Evolutionary conservation across 1,140 invertebrate genomes (phyloP), one percentile per base, ranked within the genome.

Genomic region (Eumeta japonica): DNA sequence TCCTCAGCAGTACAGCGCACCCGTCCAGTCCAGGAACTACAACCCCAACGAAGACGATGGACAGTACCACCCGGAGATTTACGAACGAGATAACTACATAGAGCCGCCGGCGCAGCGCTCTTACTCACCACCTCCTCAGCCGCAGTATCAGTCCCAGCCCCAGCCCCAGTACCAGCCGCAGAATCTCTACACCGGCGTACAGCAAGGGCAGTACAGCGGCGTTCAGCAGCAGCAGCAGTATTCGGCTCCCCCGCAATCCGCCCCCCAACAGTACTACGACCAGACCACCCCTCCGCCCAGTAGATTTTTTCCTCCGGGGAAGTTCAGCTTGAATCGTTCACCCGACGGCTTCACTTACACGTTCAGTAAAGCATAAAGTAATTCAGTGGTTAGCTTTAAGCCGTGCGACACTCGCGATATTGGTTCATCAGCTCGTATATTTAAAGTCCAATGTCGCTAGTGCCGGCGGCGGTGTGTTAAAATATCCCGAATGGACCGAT

Each of bases 341-440:
- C 88, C 88, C 12, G 89, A 90, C 57, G 89, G 89, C 42, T 90
- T 84, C 67, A 86, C 85, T 46, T 91, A 89, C 67, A 85, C 80
- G 30, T 90, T 90, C 78, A 86, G 82, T 72, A 88, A 74, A 66
- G 66, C 60, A 38, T 71, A 71, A 66, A 53, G 46, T 37, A 50
- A n/a, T n/a, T n/a, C n/a, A n/a, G n/a, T n/a, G n/a, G n/a, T n/a
- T n/a, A n/a, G n/a, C n/a, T n/a, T 9, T n/a, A 24, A n/a, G n/a
- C n/a, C n/a, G n/a, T n/a, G n/a, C n/a, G n/a, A n/a, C n/a, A n/a
- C n/a, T n/a, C n/a, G n/a, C n/a, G n/a, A n/a, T n/a, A n/a, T n/a
- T n/a, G n/a, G n/a, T n/a, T n/a, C n/a, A n/a, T n/a, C 48, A 52
- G 46, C 44, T 58, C n/a, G n/a, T 5, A 24, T 7, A 7, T 7